phyloP scores from a whole-genome alignment of 2,113 vertebrate species.

The Danionella cerebrum region DNA sequence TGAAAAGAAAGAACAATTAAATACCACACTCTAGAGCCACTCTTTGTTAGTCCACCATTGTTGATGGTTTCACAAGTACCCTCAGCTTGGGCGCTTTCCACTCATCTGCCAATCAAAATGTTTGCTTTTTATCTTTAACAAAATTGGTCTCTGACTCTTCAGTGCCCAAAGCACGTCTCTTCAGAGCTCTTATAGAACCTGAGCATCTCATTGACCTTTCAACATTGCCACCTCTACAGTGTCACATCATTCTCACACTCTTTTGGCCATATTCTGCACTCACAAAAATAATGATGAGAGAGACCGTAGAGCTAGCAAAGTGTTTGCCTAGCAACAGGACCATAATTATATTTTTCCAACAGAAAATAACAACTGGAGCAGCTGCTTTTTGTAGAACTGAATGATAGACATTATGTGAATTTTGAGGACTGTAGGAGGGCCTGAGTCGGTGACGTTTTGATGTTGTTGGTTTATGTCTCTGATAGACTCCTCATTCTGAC shows the following conservation, averaged over 20 bases:
- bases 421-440: neutral
- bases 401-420: constrained; percentile 19
- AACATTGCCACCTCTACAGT: neutral
- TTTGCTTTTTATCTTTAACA: neutral
- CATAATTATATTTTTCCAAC: constrained; percentile 26
- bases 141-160: neutral
- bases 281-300: neutral
- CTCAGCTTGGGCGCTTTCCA: neutral
- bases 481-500: constrained; percentile 2
- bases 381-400: constrained; percentile 5
- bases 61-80: neutral
- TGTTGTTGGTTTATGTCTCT: too few species aligned
- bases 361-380: neutral
- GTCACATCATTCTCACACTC: neutral
- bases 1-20: neutral
- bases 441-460: neutral
- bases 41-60: neutral
- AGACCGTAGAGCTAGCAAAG: neutral
- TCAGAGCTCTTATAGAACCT: neutral
- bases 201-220: constrained; percentile 17
- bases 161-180: neutral
- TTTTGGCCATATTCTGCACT: neutral
- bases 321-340: constrained; percentile 14
- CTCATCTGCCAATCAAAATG: neutral
- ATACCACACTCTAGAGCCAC: neutral